Evolutionary conservation across 2,797 vertebrate species (phyloP).

Genomic region (Sternarchorhynchus goeldii): DNA sequence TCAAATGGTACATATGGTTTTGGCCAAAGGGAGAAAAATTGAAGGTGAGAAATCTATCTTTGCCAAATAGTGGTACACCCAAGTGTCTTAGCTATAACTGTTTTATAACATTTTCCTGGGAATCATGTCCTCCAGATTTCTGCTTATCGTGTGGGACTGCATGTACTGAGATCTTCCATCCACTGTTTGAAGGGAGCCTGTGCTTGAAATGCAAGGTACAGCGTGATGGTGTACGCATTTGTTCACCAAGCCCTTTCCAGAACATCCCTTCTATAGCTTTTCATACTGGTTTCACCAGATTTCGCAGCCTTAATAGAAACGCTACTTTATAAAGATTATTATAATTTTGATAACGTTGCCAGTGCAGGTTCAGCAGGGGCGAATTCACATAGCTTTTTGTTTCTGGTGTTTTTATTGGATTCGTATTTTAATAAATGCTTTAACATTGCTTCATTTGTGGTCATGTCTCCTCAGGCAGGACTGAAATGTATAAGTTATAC

Average conservation of each 20-base stretch:
- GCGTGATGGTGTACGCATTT: not conserved
- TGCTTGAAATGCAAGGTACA: conserved; percentile 75
- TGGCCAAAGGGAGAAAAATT: conserved; percentile 63
- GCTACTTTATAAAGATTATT: too few species aligned
- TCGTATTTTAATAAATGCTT: too few species aligned
- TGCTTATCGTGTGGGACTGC: conserved; percentile 74
- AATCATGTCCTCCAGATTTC: conserved; percentile 60
- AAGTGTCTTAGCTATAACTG: not conserved
- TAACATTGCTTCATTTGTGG: too few species aligned
- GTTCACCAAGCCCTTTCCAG: not conserved
- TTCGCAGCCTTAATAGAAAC: too few species aligned
- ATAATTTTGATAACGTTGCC: too few species aligned
- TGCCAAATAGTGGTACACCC: not conserved
- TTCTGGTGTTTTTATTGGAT: too few species aligned
- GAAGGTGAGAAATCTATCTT: conserved; percentile 64
- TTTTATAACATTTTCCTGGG: not conserved
- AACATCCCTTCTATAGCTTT: too few species aligned
- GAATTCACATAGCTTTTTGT: too few species aligned
- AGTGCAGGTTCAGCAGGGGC: too few species aligned
- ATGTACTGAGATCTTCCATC: conserved; percentile 62
- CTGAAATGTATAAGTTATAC: not conserved
- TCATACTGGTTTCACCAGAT: not conserved
- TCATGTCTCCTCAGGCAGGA: too few species aligned
- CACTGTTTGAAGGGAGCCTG: conserved; percentile 77
- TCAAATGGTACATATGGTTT: conserved; percentile 59